phyloP scores from a whole-genome alignment of 2,113 vertebrate genomes.

The Buteo buteo region DNA sequence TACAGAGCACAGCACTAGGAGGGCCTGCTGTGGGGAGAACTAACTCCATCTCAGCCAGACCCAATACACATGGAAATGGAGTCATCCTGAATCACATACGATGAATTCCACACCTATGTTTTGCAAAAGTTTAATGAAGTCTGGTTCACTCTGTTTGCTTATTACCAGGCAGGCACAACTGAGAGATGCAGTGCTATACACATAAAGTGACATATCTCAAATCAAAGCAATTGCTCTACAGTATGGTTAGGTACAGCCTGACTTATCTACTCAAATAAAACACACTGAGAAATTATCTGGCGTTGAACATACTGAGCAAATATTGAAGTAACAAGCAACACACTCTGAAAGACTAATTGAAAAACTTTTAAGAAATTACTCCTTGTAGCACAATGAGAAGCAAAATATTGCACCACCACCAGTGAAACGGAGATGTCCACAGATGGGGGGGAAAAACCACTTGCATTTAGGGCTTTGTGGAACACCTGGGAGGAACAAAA shows the following conservation, averaged over 20 bases:
- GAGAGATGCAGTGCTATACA: neutral
- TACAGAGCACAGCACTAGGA: too few relatives aligned
- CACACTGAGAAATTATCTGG: neutral
- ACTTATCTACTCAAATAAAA: neutral
- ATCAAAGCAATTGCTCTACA: neutral
- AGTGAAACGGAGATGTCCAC: neutral
- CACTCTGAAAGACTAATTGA: neutral
- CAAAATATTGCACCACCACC: neutral
- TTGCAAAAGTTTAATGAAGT: neutral
- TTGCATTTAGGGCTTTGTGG: neutral
- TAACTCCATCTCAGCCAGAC: too few relatives aligned
- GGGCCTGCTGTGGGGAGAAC: too few relatives aligned
- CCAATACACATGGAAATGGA: neutral
- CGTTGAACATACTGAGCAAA: neutral
- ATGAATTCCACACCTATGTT: neutral
- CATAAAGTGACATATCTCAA: neutral
- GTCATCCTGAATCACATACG: neutral
- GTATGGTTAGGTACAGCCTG: neutral
- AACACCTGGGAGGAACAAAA: neutral
- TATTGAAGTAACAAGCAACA: neutral
- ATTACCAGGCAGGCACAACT: neutral
- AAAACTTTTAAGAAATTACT: neutral
- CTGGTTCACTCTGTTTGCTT: neutral
- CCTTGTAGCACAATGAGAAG: neutral
- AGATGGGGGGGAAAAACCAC: neutral